A percentile compares a stretch with the other conserved stretches of the same genome.
phyloP scores from a whole-genome alignment of 2,797 vertebrate genomes.

The Hippoglossus hippoglossus region DNA sequence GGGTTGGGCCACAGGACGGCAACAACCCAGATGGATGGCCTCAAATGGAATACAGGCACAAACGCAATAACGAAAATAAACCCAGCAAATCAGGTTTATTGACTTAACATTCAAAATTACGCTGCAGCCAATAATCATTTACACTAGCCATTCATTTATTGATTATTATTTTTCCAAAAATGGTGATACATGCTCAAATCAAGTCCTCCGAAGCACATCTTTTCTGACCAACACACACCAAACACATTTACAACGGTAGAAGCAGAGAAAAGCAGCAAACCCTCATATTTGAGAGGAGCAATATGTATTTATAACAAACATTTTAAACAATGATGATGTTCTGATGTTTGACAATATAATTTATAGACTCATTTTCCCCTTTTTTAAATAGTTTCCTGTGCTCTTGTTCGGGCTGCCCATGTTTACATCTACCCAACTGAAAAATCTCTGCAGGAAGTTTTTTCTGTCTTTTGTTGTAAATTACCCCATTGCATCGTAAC shows the following conservation, averaged over 20 bases:
- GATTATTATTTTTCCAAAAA: conserved; percentile 3
- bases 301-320: too few relatives aligned
- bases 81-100: conserved; percentile 9
- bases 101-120: background rate
- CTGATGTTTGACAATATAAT: too few relatives aligned
- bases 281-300: background rate
- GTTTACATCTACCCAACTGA: too few relatives aligned
- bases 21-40: conserved; percentile 13
- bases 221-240: background rate
- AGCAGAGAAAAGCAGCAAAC: background rate
- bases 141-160: background rate
- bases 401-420: too few relatives aligned
- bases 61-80: conserved; percentile 2
- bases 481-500: background rate
- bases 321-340: too few relatives aligned
- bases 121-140: background rate
- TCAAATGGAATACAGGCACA: conserved; percentile 7
- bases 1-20: conserved; percentile 31
- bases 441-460: too few relatives aligned
- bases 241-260: background rate
- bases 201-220: background rate
- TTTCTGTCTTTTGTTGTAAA: too few relatives aligned
- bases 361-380: too few relatives aligned
- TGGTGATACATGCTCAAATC: too few relatives aligned
- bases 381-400: too few relatives aligned